Conservation (phyloP, 2,888 invertebrate genomes). For the Rhorus exstirpatorius region DNA sequence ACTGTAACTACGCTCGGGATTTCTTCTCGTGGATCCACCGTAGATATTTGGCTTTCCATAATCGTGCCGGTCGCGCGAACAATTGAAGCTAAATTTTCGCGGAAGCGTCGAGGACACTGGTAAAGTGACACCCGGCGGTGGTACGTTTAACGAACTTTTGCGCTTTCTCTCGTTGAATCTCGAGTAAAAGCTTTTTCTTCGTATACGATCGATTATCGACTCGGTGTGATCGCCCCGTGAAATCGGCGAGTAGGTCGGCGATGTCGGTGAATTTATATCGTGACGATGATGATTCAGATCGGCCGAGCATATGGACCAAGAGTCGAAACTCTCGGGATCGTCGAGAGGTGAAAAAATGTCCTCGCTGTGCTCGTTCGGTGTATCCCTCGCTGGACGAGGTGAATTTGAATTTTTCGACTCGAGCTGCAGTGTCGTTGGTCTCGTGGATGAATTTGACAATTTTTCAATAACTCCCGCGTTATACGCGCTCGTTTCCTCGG, state of each 20-base stretch:
- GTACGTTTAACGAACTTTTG: slow-evolving; percentile 90
- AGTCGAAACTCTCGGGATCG: slow-evolving; percentile 88
- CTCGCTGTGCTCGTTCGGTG: slow-evolving; percentile 56
- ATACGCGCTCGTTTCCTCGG: not conserved
- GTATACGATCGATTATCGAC: slow-evolving; percentile 94
- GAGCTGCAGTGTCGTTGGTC: slow-evolving; percentile 38
- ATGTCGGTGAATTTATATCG: slow-evolving; percentile 86
- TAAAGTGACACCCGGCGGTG: slow-evolving; percentile 81
- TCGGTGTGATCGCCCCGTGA: slow-evolving; percentile 85
- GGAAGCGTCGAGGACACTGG: slow-evolving; percentile 83
- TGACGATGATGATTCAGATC: slow-evolving; percentile 79
- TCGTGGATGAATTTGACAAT: slow-evolving; percentile 11
- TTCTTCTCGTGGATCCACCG: slow-evolving; percentile 65
- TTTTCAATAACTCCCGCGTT: no score
- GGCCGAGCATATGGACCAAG: slow-evolving; percentile 90
- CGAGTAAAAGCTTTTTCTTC: slow-evolving; percentile 95
- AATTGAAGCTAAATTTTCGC: slow-evolving; percentile 84
- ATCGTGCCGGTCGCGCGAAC: slow-evolving; percentile 74
- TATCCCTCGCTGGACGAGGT: slow-evolving; percentile 17
- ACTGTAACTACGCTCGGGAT: slow-evolving; percentile 77
- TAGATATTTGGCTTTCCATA: slow-evolving; percentile 66
- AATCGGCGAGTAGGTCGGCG: slow-evolving; percentile 79
- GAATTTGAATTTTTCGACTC: slow-evolving; percentile 21
- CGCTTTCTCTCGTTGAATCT: slow-evolving; percentile 95
- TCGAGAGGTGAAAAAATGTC: slow-evolving; percentile 88